phyloP scores from a whole-genome alignment of 2,113 vertebrate species.

The Saguinus midas region DNA sequence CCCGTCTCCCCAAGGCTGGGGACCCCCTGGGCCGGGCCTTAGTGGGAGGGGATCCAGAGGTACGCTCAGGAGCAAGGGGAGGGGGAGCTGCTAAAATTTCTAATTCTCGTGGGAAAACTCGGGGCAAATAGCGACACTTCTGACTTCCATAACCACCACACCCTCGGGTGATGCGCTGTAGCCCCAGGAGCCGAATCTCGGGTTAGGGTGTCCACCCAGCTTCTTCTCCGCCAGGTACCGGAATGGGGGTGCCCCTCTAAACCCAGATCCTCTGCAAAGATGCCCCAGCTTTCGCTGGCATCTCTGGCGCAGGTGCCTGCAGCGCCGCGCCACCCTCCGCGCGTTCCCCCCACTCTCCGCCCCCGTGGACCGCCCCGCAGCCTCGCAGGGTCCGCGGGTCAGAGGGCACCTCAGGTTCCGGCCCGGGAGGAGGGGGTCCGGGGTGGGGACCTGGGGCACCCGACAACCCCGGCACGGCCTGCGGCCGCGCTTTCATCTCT shows the following conservation, averaged over 20 bases:
- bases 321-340: rapidly evolving
- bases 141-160: not conserved
- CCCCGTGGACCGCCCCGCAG: conserved; percentile 25
- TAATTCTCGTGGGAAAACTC: not conserved
- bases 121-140: not conserved
- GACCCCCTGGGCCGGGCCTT: not conserved
- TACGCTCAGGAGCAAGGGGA: not conserved
- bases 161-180: not conserved
- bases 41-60: not conserved
- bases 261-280: not conserved
- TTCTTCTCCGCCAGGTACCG: not conserved
- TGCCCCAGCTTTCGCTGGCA: not conserved
- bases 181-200: not conserved
- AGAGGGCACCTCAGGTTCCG: conserved; percentile 63
- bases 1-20: not conserved
- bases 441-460: not conserved
- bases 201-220: not conserved
- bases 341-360: not conserved
- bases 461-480: not conserved
- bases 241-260: not conserved
- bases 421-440: conserved; percentile 17
- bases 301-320: conserved; percentile 59
- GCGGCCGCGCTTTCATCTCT: conserved; percentile 72
- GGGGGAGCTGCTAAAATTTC: not conserved
- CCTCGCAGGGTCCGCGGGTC: conserved; percentile 28